Base-by-base conservation (phyloP, 2,888 invertebrate genomes). In the Didymodactylos carnosus region DNA sequence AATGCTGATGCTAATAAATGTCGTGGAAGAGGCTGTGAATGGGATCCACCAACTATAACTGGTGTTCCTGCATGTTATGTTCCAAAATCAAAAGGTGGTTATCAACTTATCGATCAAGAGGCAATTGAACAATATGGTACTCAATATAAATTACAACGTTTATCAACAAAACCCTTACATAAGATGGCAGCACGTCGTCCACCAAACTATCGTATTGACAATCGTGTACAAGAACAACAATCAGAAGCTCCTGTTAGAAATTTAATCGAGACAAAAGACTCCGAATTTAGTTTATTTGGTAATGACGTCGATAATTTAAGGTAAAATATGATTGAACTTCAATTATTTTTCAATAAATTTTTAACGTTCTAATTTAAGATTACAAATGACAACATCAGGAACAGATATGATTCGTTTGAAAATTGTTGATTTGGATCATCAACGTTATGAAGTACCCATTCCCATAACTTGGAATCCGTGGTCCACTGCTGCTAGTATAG, bases 61-160 rank as follows among this genome's bases (percentile, higher is more conserved):
- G 41, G 41, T 23, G 39, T 23, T n/a, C 74, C 74, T 14, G 40
- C 51, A 19, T 74, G 74, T 35, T 39, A n/a, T 13, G 39, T 71
- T 40, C 74, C 74, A 19, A 74, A 25, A 51, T 46, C 71, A n/a
- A 69, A 69, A 53, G 62, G 71, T 46, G 74, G 74, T n/a, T 74
- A 74, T 72, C 35, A 35, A 62, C 11, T 62, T 19, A 19, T 35
- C 8, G 62, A 62, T n/a, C 19, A 29, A 8, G n/a, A n/a, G n/a
- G n/a, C n/a, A n/a, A n/a, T n/a, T n/a, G n/a, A n/a, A n/a, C n/a
- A n/a, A n/a, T n/a, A n/a, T n/a, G 7, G 19, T 1, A 35, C n/a
- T 6, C 62, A 10, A 10, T 62, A 62, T 62, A 35, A 29, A 19
- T 35, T 62, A 35, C 35, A 29, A 62, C 62, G 62, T 35, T 35